phyloP scores from a whole-genome alignment of 2,888 invertebrate genomes.

The Lepidonotus clava region DNA sequence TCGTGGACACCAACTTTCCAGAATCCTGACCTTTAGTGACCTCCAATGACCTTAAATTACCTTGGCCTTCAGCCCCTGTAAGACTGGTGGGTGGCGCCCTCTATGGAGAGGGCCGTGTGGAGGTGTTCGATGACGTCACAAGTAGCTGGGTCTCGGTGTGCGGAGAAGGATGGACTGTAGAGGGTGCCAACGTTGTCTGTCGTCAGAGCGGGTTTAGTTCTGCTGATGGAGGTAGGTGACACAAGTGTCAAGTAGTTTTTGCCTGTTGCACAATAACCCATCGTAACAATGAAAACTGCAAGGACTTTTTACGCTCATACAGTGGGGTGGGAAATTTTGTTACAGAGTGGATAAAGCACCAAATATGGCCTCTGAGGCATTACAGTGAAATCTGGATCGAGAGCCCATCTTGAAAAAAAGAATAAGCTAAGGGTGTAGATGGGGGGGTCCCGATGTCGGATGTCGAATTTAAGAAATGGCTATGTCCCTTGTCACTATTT shows the following conservation, averaged over 20 bases:
- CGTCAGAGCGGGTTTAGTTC: neutral
- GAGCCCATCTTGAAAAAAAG: too few species aligned
- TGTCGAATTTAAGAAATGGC: too few species aligned
- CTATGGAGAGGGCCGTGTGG: constrained; percentile 25
- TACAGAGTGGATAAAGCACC: neutral
- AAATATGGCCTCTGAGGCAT: neutral
- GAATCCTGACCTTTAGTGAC: neutral
- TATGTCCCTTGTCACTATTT: too few species aligned
- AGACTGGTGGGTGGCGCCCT: neutral
- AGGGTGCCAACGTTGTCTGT: constrained; percentile 15
- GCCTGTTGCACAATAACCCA: neutral
- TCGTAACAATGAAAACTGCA: neutral
- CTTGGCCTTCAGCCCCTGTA: neutral
- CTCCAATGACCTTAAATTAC: neutral
- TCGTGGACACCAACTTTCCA: neutral
- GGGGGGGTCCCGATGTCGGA: too few species aligned
- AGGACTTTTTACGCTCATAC: neutral
- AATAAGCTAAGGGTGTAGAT: too few species aligned
- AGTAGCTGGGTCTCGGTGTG: constrained; percentile 21
- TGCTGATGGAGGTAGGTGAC: neutral
- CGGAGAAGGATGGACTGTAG: neutral
- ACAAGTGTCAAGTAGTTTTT: neutral
- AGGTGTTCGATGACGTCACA: constrained; percentile 30
- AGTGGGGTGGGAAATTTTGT: neutral
- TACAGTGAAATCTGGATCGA: neutral